Conservation (phyloP, 1,140 invertebrate species). For the Lithobius niger region DNA sequence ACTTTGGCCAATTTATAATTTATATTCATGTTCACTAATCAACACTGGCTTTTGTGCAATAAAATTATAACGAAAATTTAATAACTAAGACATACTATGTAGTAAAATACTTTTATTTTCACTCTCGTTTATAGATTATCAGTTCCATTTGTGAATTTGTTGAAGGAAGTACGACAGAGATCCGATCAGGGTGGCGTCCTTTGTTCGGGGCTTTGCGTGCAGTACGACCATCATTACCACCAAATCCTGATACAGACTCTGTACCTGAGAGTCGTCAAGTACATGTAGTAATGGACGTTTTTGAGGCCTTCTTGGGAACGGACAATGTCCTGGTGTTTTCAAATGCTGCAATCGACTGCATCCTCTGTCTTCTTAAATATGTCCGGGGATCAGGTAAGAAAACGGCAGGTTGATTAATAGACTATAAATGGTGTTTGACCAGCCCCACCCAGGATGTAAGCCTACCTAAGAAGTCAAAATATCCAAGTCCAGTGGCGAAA, state of each 20-base stretch:
- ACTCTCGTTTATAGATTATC: slow-evolving; percentile 70
- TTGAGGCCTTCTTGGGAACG: slow-evolving; percentile 78
- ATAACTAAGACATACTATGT: background rate
- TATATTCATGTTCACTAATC: no score
- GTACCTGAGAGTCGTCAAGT: slow-evolving; percentile 30
- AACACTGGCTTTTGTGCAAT: background rate
- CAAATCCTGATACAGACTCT: background rate
- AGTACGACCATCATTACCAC: slow-evolving; percentile 34
- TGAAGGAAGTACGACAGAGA: slow-evolving; percentile 80
- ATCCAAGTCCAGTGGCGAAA: no score
- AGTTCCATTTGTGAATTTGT: slow-evolving; percentile 91
- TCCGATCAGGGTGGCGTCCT: slow-evolving; percentile 83
- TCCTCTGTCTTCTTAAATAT: slow-evolving; percentile 64
- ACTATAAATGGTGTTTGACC: no score
- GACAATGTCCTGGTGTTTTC: slow-evolving; percentile 86
- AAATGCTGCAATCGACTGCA: slow-evolving; percentile 84
- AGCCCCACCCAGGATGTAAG: no score
- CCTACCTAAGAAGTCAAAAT: no score
- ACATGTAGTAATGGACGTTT: slow-evolving; percentile 74
- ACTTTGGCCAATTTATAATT: no score
- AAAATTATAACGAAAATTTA: slow-evolving; percentile 1
- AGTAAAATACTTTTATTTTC: slow-evolving; percentile 18
- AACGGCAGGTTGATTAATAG: no score
- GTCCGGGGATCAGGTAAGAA: slow-evolving; percentile 42
- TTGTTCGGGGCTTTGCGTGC: slow-evolving; percentile 78